These are phyloP conservation scores for Laticauda colubrina DNA, from an alignment of 2,113 vertebrate genomes.

Conservation along the genomic window DNA sequence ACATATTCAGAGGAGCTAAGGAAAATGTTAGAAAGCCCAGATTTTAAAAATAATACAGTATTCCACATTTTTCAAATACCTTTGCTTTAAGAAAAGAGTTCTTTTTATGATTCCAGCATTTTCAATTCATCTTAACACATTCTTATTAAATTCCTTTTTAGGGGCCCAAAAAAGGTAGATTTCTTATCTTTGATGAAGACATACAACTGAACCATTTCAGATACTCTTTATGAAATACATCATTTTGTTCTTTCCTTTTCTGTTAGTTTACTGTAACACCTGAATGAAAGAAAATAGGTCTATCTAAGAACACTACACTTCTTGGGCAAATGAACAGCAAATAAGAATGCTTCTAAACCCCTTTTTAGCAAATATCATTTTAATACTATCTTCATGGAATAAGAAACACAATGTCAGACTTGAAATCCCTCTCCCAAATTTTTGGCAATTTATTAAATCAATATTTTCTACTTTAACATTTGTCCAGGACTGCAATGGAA, in stretches of 20 bases:
- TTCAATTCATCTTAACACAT: not conserved
- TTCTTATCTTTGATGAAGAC: not conserved
- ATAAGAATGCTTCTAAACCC: not conserved
- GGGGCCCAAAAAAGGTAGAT: not conserved
- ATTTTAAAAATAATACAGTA: not conserved
- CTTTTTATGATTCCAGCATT: not conserved
- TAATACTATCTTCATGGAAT: not conserved
- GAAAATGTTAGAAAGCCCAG: not conserved
- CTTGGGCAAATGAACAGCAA: not conserved
- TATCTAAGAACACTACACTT: not conserved
- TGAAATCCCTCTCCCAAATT: not conserved
- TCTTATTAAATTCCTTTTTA: not conserved
- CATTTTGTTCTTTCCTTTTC: not conserved
- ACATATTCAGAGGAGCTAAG: not conserved
- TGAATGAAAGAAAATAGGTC: not conserved
- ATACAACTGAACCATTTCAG: not conserved
- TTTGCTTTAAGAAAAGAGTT: not conserved
- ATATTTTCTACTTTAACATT: not conserved
- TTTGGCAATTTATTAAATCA: not conserved
- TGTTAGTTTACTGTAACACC: not conserved
- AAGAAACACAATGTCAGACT: not conserved
- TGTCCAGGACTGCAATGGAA: not conserved
- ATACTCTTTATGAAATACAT: not conserved
- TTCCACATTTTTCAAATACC: not conserved
- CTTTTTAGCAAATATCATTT: constrained; percentile 2